Base-by-base conservation (phyloP, 2,888 invertebrate species). In the Rhagonycha fulva region DNA sequence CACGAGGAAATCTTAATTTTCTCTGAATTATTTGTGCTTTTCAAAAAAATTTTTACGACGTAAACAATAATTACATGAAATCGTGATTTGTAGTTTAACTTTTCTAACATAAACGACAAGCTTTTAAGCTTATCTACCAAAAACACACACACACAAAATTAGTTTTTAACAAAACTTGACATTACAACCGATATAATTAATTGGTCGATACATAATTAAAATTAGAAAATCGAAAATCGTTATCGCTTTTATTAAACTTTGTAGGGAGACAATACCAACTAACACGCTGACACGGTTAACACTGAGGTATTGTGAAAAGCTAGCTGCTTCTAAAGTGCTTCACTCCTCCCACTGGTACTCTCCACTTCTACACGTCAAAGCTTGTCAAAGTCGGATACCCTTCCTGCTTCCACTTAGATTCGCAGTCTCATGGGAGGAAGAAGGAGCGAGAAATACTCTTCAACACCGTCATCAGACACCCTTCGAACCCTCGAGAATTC, bases 311-410 rank as follows among this genome's bases (percentile, higher is more conserved):
- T 83, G 81, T 81, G 84, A 83, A 83, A 84, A 83, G 84, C 82
- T 81, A 82, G 81, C 81, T 82, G 81, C 84, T 83, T 80, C 76
- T 81, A 82, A 66, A 83, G 81, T 81, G 80, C 82, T 84, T 83
- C 81, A 85, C 87, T 87, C 86, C 87, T 85, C 87, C 87, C 86
- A 85, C 83, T 85, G 83, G 82, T 80, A 80, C 79, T 78, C 78
- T 70, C 82, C 83, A 82, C 82, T 83, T 83, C 82, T 82, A 80
- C 82, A 83, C 82, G 85, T 83, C 83, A 83, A 84, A 84, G 84
- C 84, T 85, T 84, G 85, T 85, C 86, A 84, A 82, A 83, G 76
- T 82, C 81, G 82, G 83, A 82, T 75, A 70, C 74, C 76, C 71
- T 76, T 78, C 74, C 76, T 77, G 75, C 76, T 78, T 80, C 81